phyloP scores from a whole-genome alignment of 2,113 vertebrate genomes.

The Parus major region DNA sequence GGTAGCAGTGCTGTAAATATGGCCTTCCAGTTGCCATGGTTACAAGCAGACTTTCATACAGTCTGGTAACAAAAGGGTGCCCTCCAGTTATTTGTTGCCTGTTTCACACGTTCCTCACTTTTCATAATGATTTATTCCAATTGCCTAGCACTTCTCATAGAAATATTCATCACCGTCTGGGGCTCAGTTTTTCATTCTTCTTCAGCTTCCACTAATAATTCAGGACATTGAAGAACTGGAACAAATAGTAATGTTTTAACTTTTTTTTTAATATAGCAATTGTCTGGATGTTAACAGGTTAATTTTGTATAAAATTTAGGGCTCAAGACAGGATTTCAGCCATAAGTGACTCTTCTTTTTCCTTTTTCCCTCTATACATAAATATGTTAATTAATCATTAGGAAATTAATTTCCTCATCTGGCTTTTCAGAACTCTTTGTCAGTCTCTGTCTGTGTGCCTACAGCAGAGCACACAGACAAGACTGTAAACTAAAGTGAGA shows the following conservation, averaged over 20 bases:
- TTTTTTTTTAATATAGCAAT: neutral
- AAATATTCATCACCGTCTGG: slow-evolving; percentile 36
- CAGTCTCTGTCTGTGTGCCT: neutral
- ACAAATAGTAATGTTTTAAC: neutral
- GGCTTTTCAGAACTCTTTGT: neutral
- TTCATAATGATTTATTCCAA: slow-evolving; percentile 40
- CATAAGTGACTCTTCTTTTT: neutral
- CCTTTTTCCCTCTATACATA: fast-evolving
- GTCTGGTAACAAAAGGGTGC: slow-evolving; percentile 41
- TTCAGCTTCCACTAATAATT: neutral
- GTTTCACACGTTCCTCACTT: slow-evolving; percentile 2
- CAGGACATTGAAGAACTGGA: neutral
- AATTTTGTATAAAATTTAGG: neutral
- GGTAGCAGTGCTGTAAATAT: slow-evolving; percentile 27
- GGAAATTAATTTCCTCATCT: neutral
- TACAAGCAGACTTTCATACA: slow-evolving; percentile 41
- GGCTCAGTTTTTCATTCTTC: slow-evolving; percentile 15
- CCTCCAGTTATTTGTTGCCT: neutral
- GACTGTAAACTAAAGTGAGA: neutral
- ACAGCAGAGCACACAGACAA: neutral
- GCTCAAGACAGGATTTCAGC: neutral
- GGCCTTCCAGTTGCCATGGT: slow-evolving; percentile 66
- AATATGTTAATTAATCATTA: neutral
- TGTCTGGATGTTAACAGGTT: neutral
- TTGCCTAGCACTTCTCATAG: slow-evolving; percentile 10